phyloP scores from a whole-genome alignment of 1,140 invertebrate genomes.

The Drosophila cardini region DNA sequence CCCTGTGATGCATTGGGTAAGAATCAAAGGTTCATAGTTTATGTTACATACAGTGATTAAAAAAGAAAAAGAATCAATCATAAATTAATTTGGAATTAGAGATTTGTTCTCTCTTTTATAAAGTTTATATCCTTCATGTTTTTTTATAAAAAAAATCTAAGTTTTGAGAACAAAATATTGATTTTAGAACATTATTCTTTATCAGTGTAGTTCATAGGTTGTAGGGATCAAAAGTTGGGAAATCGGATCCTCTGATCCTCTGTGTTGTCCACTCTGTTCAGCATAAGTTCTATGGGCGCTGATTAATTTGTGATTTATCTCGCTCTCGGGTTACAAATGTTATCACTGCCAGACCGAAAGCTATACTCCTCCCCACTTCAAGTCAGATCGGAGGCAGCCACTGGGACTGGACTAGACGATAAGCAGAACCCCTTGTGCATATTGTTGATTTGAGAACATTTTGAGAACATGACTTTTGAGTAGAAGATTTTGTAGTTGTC shows the following conservation, averaged over 20 bases:
- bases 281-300: slow-evolving; percentile 42
- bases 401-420: slow-evolving; percentile 33
- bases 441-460: slow-evolving; percentile 20
- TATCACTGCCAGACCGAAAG: slow-evolving; percentile 69
- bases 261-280: neutral
- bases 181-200: too few relatives aligned
- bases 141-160: too few relatives aligned
- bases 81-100: too few relatives aligned
- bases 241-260: neutral
- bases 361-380: slow-evolving; percentile 26
- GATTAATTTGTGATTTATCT: slow-evolving; percentile 75
- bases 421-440: slow-evolving; percentile 57
- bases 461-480: slow-evolving; percentile 11
- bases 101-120: too few relatives aligned
- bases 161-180: too few relatives aligned
- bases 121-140: too few relatives aligned
- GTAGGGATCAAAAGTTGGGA: too few relatives aligned
- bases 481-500: neutral
- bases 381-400: slow-evolving; percentile 12
- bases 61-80: too few relatives aligned
- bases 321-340: slow-evolving; percentile 66
- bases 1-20: slow-evolving; percentile 85
- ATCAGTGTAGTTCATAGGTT: too few relatives aligned
- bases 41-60: neutral
- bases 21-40: slow-evolving; percentile 32